Conservation (phyloP, 2,797 vertebrate genomes). For the Hypotaenidia okinawae region DNA sequence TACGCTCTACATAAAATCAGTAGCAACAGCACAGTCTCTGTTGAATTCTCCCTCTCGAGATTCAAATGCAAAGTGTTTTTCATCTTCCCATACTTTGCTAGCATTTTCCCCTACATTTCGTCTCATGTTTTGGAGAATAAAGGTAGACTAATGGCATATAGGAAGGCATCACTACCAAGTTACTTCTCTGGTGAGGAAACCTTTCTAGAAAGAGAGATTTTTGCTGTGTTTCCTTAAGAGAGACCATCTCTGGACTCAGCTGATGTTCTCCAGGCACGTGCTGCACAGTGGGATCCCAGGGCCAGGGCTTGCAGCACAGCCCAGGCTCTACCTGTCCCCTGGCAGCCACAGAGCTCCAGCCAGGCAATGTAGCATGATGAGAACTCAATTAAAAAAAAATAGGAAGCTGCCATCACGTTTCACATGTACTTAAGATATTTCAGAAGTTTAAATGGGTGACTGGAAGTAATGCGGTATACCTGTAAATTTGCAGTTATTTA, state of each 20-base stretch:
- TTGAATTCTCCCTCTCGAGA: background rate
- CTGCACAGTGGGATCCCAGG: background rate
- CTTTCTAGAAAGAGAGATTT: background rate
- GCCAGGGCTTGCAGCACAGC: background rate
- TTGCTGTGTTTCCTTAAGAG: background rate
- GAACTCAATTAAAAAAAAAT: background rate
- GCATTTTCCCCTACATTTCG: background rate
- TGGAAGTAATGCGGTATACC: background rate
- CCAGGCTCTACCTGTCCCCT: background rate
- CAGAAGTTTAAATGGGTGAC: background rate
- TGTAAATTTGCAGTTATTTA: background rate
- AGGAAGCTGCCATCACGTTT: background rate
- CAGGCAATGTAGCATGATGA: accelerated
- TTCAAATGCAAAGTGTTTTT: background rate
- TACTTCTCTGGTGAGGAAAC: background rate
- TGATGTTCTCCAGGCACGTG: accelerated
- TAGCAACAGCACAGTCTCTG: background rate
- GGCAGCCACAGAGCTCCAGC: background rate
- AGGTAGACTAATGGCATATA: background rate
- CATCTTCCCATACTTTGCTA: background rate
- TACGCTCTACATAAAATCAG: background rate
- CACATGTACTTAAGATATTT: background rate
- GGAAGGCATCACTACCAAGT: background rate
- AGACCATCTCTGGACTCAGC: background rate
- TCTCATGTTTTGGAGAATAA: background rate